Evolutionary conservation across 2,113 vertebrate genomes (phyloP).

Genomic region (Rhinoptilus africanus): DNA sequence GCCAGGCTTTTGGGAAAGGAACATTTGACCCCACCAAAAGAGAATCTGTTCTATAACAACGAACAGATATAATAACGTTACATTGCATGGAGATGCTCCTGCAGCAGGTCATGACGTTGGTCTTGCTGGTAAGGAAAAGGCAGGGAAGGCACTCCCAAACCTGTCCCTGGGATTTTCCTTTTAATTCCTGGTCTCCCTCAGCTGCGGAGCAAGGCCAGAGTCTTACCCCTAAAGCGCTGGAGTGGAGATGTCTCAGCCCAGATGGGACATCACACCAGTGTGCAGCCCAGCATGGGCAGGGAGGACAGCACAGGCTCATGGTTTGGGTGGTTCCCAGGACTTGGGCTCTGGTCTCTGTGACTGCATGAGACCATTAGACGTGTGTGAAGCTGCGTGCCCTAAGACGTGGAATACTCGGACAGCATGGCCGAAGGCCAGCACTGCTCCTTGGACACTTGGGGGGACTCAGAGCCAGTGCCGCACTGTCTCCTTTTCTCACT

Average conservation of each 20-base stretch:
- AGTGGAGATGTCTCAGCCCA: not conserved
- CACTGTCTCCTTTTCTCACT: not conserved
- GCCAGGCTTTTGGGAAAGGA: not conserved
- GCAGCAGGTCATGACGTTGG: not conserved
- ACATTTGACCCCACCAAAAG: rapidly evolving
- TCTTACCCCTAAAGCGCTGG: not conserved
- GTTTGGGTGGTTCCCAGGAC: not conserved
- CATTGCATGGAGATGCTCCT: not conserved
- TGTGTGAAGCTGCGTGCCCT: not conserved
- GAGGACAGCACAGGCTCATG: not conserved
- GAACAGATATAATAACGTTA: not conserved
- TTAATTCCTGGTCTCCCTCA: not conserved
- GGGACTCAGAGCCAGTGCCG: not conserved
- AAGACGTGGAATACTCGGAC: not conserved
- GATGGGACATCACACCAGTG: not conserved
- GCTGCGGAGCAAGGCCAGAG: not conserved
- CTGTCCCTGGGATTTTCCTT: not conserved
- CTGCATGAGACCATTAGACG: not conserved
- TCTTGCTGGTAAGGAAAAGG: not conserved
- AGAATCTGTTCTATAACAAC: rapidly evolving
- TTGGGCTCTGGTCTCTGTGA: not conserved
- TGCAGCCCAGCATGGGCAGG: not conserved
- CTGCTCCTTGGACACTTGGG: not conserved
- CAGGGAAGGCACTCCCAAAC: not conserved
- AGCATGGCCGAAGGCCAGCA: not conserved